Evolutionary conservation across 2,797 vertebrate genomes (phyloP).

Genomic region (Coregonus sp.): DNA sequence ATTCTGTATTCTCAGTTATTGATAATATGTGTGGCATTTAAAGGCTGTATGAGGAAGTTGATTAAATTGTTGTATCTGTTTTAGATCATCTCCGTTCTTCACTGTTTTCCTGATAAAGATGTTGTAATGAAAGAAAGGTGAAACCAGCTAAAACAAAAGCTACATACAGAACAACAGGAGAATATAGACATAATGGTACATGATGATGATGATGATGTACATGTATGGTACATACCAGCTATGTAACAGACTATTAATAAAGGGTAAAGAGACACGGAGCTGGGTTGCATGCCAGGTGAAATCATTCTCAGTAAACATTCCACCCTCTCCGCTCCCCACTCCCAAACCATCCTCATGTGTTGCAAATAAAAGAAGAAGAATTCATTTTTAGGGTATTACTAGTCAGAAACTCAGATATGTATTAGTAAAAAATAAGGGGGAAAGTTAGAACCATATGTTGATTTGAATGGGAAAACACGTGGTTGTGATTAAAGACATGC

Average conservation of each 20-base stretch:
- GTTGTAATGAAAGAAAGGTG: background rate
- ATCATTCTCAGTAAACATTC: constrained; percentile 63
- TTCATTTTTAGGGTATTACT: constrained; percentile 72
- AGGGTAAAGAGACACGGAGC: constrained; percentile 11
- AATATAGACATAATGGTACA: constrained; percentile 27
- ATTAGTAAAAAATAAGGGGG: constrained; percentile 69
- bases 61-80: background rate
- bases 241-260: constrained; percentile 32
- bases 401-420: constrained; percentile 79
- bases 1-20: background rate
- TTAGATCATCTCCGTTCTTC: background rate
- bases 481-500: constrained; percentile 74
- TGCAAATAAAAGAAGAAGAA: constrained; percentile 64
- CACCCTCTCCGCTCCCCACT: constrained; percentile 47
- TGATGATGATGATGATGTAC: too few relatives aligned
- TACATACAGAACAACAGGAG: background rate
- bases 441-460: constrained; percentile 83
- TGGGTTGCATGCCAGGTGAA: constrained; percentile 70
- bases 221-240: constrained; percentile 8
- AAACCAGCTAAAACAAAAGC: background rate
- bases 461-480: constrained; percentile 76
- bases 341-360: constrained; percentile 60
- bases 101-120: background rate
- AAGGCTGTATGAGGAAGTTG: background rate
- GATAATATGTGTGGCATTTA: constrained; percentile 2